These are phyloP conservation scores for Gisinianus flammeolus DNA, from an alignment of 2,888 invertebrate species.

Conservation along the genomic window DNA sequence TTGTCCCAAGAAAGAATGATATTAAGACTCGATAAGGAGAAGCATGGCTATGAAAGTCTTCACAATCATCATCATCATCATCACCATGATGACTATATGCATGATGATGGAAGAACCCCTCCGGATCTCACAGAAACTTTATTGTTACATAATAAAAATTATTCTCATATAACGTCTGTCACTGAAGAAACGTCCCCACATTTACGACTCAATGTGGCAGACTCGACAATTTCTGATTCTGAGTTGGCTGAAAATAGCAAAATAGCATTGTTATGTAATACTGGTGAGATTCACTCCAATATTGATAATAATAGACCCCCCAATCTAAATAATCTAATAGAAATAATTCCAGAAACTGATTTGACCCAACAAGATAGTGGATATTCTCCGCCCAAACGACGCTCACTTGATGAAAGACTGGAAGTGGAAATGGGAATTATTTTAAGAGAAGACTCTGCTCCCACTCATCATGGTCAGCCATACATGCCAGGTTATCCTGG, in stretches of 20 bases:
- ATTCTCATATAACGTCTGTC: neutral
- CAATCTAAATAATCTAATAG: neutral
- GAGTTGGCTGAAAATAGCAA: conserved; percentile 61
- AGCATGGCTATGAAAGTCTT: neutral
- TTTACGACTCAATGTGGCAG: conserved; percentile 64
- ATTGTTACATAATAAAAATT: neutral
- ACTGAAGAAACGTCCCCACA: conserved; percentile 60
- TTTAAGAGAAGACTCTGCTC: conserved; percentile 43
- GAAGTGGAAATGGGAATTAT: conserved; percentile 67
- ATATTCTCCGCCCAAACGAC: conserved; percentile 65
- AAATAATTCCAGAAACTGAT: neutral
- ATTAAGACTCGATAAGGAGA: neutral
- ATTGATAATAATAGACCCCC: neutral
- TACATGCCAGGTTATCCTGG: neutral
- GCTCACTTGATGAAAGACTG: conserved; percentile 69
- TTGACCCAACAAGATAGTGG: neutral
- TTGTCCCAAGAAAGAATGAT: neutral
- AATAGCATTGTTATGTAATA: neutral
- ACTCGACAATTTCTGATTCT: conserved; percentile 66
- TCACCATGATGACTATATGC: neutral
- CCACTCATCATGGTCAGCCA: neutral
- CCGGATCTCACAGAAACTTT: conserved; percentile 35
- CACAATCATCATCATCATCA: neutral
- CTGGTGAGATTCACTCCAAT: neutral
- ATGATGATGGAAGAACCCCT: neutral